Evolutionary conservation across 2,113 vertebrate species (phyloP).

Genomic region (Cardinalis cardinalis): DNA sequence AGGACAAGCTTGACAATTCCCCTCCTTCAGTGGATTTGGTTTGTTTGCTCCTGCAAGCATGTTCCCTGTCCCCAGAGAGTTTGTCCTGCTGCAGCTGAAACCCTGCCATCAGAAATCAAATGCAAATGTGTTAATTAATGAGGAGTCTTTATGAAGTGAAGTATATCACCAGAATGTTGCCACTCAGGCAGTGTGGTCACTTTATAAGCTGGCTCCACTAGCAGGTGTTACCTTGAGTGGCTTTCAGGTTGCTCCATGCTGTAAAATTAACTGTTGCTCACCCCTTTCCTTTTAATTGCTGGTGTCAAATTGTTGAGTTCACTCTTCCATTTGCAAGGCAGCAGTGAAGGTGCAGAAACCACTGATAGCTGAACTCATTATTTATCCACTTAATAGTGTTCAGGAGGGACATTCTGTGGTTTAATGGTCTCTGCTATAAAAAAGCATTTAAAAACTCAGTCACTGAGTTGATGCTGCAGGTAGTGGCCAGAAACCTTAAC

Average conservation of each 20-base stretch:
- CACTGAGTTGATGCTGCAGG: accelerated
- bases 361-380: not conserved
- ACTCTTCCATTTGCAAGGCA: not conserved
- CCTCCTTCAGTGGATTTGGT: not conserved
- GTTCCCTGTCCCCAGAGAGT: not conserved
- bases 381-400: not conserved
- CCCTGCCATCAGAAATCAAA: not conserved
- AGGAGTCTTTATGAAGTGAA: not conserved
- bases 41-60: not conserved
- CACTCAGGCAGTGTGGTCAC: accelerated
- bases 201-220: not conserved
- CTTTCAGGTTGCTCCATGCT: not conserved
- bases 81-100: not conserved
- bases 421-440: not conserved
- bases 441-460: not conserved
- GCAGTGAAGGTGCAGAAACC: not conserved
- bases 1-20: not conserved
- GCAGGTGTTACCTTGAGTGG: not conserved
- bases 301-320: not conserved
- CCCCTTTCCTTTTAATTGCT: not conserved
- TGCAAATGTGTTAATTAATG: not conserved
- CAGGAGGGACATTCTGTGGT: not conserved
- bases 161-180: not conserved
- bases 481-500: not conserved
- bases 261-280: not conserved